phyloP scores from a whole-genome alignment of 2,888 invertebrate genomes.

The Oconnorella tubifera region DNA sequence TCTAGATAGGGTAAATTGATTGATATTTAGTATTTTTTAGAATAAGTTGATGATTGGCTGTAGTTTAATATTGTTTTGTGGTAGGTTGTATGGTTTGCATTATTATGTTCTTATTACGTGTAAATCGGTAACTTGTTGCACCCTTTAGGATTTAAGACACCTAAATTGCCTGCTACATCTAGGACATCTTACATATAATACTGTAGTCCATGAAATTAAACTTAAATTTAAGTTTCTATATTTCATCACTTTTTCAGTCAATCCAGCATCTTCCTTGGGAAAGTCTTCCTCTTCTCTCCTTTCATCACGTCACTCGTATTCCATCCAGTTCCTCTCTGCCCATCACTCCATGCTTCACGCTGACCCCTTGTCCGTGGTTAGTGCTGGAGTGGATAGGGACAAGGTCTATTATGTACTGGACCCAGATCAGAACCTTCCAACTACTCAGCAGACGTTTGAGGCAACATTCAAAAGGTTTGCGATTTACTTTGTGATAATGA shows the following conservation, averaged over 20 bases:
- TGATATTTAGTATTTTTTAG: too few relatives aligned
- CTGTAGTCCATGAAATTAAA: too few relatives aligned
- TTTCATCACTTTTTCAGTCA: too few relatives aligned
- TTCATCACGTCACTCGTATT: constrained; percentile 68
- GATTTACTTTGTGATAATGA: too few relatives aligned
- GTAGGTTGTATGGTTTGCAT: not conserved
- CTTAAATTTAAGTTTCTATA: too few relatives aligned
- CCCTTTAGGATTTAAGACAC: too few relatives aligned
- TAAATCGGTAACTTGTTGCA: too few relatives aligned
- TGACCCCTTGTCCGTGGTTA: constrained; percentile 34
- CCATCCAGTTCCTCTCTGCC: constrained; percentile 59
- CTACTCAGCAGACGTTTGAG: constrained; percentile 62
- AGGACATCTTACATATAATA: too few relatives aligned
- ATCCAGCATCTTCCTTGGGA: constrained; percentile 79
- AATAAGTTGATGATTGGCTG: too few relatives aligned
- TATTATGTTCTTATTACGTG: too few relatives aligned
- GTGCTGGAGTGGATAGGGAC: constrained; percentile 58
- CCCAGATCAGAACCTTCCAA: constrained; percentile 67
- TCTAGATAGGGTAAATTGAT: constrained; percentile 51
- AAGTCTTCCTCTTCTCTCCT: constrained; percentile 64
- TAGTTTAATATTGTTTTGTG: not conserved
- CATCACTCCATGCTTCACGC: constrained; percentile 34
- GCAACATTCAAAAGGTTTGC: constrained; percentile 46
- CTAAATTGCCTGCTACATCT: too few relatives aligned
- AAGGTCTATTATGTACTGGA: constrained; percentile 66